Evolutionary conservation across 2,113 vertebrate species (phyloP).

Genomic region (Saguinus imperator): DNA sequence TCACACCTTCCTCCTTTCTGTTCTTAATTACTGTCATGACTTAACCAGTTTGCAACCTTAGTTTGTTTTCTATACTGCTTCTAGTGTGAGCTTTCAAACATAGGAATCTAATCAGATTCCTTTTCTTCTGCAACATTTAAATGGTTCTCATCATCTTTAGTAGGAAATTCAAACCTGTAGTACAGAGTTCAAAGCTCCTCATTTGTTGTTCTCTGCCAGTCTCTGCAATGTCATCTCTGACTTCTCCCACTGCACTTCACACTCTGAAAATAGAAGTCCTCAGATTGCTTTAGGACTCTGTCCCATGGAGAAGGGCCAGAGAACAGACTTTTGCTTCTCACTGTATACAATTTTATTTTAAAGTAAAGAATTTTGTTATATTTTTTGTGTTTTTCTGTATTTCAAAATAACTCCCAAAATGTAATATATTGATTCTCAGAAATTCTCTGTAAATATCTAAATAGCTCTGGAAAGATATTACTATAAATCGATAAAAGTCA

Average conservation of each 20-base stretch:
- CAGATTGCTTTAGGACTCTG: neutral
- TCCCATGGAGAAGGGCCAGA: neutral
- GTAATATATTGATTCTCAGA: neutral
- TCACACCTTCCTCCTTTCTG: neutral
- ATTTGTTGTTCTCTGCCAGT: neutral
- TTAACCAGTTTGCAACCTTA: neutral
- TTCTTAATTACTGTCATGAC: neutral
- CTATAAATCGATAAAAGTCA: neutral
- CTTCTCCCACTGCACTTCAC: neutral
- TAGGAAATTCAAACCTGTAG: neutral
- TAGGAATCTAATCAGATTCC: neutral
- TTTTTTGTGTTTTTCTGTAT: neutral
- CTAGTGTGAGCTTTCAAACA: neutral
- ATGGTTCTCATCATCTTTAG: neutral
- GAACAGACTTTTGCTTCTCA: neutral
- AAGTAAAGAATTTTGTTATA: neutral
- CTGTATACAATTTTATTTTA: neutral
- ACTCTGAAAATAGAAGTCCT: neutral
- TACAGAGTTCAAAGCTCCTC: neutral
- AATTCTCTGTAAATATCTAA: neutral
- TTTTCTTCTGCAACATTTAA: neutral
- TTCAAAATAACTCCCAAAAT: neutral
- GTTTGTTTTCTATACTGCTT: neutral
- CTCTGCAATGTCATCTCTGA: neutral
- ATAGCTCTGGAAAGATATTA: neutral